A percentile compares a stretch with the other conserved stretches of the same genome.
Conservation (phyloP, 53 echinoderm and acorn worm species). For the Echinometra lucunter region DNA sequence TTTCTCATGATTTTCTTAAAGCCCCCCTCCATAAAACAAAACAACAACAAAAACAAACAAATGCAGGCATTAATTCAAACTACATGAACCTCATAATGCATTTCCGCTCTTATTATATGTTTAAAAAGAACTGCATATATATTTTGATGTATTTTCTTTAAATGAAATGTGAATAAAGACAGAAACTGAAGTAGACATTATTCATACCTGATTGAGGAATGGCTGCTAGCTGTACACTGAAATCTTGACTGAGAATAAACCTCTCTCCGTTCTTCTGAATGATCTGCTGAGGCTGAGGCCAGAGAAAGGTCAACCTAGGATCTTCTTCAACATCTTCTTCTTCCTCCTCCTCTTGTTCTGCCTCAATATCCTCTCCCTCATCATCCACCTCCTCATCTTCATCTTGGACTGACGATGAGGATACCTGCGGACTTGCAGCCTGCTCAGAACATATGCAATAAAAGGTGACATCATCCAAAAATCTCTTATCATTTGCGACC, state of each 20-base stretch:
- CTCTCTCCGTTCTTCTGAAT: slow-evolving; percentile 74
- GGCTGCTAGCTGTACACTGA: slow-evolving; percentile 75
- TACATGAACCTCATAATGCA: no score
- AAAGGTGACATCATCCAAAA: background rate
- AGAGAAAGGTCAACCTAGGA: slow-evolving; percentile 78
- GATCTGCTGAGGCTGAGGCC: slow-evolving; percentile 89
- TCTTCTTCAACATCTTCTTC: slow-evolving; percentile 72
- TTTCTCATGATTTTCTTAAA: no score
- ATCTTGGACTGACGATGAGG: background rate
- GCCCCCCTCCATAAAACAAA: no score
- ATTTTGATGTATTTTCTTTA: no score
- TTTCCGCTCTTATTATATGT: no score
- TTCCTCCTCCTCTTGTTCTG: slow-evolving; percentile 55
- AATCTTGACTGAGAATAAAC: slow-evolving; percentile 72
- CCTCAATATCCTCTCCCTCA: background rate
- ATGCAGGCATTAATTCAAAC: no score
- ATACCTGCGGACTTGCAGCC: slow-evolving; percentile 25
- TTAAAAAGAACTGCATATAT: no score
- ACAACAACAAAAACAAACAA: no score
- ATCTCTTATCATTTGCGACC: background rate
- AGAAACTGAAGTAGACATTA: no score
- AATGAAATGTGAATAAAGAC: no score
- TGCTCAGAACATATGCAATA: background rate
- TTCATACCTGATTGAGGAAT: slow-evolving; percentile 37
- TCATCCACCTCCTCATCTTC: slow-evolving; percentile 38